Base-by-base conservation (phyloP, 2,113 vertebrate species). In the Podarcis raffonei region DNA sequence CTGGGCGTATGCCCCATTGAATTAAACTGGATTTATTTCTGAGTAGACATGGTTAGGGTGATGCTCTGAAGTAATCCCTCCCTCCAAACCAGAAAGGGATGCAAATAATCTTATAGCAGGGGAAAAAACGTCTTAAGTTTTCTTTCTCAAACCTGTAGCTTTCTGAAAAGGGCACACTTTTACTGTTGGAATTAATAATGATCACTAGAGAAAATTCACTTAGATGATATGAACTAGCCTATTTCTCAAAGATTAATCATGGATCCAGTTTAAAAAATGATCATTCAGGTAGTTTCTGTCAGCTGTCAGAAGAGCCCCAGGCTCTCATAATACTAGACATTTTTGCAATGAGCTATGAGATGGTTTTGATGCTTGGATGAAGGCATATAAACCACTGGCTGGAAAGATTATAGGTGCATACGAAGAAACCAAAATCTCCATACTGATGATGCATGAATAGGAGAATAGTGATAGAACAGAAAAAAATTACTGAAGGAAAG, bases 241-340 rank as follows among this genome's bases (percentile, higher is more conserved):
- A 48, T 92, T 92, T 95, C 88, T 92, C 22, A 91, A 94, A 91
- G 95, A 89, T 75, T 90, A 95, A 96, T 96, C 96, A 95, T 94
- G 94, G 89, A 92, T 89, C 83, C 90, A 91, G 83, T 90, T 91
- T 96, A 93, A 87, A 81, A 75, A 87, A 59, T 32, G 91, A 94
- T 88, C 86, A 23, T 0, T 59, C 3, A 0, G 91, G 87, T 39
- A 15, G 18, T 71, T 91, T 85, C 35, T 59, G 35, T 88, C 82
- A 95, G 83, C 91, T 90, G 89, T 92, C 92, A 92, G 18, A 12
- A 53, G 90, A 53, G 0, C 81, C 84, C 1, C 0, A 27, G 37
- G 92, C 92, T 90, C 85, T 90, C 1, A 27, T 92, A 72, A 75
- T 39, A 4, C 88, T 79, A 92, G 77, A 88, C 77, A 72, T 71